Conservation (phyloP, 2,888 invertebrate genomes). For the Tipula helvola region DNA sequence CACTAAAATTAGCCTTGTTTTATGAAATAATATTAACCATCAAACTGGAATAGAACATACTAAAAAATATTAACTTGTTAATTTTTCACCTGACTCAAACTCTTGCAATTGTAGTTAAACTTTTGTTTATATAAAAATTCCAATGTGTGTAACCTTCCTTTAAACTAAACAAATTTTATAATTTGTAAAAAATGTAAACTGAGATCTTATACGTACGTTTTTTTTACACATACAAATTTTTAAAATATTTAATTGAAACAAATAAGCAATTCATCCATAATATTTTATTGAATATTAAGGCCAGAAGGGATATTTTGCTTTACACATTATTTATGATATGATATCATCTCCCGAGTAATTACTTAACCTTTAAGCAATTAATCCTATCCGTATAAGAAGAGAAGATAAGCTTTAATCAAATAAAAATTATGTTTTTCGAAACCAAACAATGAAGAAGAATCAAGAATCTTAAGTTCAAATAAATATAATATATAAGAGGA, state of each 20-base stretch:
- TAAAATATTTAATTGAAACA: neutral
- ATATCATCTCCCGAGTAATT: neutral
- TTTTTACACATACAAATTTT: too few relatives aligned
- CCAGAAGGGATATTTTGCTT: neutral
- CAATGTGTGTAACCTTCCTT: neutral
- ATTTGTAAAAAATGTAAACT: too few relatives aligned
- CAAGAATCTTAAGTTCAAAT: neutral
- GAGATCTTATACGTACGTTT: too few relatives aligned
- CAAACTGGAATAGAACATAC: too few relatives aligned
- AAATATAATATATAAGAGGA: neutral
- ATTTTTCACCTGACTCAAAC: neutral
- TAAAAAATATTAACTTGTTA: too few relatives aligned
- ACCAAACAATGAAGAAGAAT: neutral
- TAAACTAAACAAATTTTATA: neutral
- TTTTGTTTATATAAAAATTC: neutral
- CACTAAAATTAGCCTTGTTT: too few relatives aligned
- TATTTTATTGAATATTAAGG: too few relatives aligned
- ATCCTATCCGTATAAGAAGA: neutral
- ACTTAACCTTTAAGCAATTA: neutral
- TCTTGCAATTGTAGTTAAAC: neutral
- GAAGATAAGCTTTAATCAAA: neutral
- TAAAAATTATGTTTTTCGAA: neutral
- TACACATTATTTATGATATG: neutral
- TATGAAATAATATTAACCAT: too few relatives aligned
- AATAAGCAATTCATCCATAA: neutral